A percentile compares a stretch with the other conserved stretches of the same genome.
phyloP scores from a whole-genome alignment of 2,113 vertebrate genomes.

The Arvicanthis niloticus region DNA sequence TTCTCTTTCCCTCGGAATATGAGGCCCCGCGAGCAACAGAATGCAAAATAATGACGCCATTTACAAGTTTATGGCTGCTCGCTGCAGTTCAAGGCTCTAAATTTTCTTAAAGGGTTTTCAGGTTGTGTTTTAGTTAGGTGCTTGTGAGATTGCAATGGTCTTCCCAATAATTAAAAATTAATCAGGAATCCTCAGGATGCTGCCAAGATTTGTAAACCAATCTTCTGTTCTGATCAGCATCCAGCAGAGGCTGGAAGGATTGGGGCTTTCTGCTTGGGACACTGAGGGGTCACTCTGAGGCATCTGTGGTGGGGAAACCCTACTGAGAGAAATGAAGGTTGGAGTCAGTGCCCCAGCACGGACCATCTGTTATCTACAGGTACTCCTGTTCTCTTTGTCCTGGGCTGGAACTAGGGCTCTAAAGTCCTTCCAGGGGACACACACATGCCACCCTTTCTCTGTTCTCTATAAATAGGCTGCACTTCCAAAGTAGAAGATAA shows the following conservation, averaged over 20 bases:
- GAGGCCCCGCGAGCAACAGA: conserved; percentile 71
- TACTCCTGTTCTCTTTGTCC: background rate
- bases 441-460: background rate
- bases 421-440: background rate
- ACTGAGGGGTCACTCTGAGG: background rate
- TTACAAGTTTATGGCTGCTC: conserved; percentile 53
- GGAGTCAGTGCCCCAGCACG: rapidly evolving
- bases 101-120: conserved; percentile 61
- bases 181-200: background rate
- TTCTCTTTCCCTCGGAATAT: conserved; percentile 68
- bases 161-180: conserved; percentile 63
- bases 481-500: background rate
- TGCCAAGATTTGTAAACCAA: conserved; percentile 1
- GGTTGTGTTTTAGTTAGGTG: conserved; percentile 58
- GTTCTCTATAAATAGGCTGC: background rate
- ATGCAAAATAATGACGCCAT: conserved; percentile 49
- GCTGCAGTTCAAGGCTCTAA: background rate
- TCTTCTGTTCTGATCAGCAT: conserved; percentile 10
- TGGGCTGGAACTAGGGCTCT: background rate
- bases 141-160: conserved; percentile 21
- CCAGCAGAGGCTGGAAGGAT: background rate
- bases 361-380: background rate
- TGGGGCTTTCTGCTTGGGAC: background rate
- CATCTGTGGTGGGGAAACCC: background rate
- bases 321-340: background rate